Base-by-base conservation (phyloP, 2,113 vertebrate genomes). In the Edolisoma coerulescens region DNA sequence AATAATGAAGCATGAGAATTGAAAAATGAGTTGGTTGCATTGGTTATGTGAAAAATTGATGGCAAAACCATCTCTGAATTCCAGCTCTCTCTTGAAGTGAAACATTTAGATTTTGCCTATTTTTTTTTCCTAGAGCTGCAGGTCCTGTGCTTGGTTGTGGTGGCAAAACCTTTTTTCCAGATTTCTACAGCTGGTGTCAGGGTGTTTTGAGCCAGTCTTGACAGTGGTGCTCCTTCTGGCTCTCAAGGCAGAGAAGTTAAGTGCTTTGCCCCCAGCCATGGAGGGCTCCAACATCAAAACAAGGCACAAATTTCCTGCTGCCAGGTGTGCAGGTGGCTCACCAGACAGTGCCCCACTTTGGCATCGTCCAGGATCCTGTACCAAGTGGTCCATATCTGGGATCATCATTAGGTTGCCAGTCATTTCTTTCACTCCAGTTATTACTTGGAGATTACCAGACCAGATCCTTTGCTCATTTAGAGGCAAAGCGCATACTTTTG, bases 1-100 rank as follows among this genome's bases (percentile, higher is more conserved):
- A 96, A 97, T 93, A 96, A 92, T 95, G 95, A 96, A 95, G 93
- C 90, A 63, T 92, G 88, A 90, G 92, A 97, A 89, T 63, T 97
- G 95, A 97, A 95, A 95, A 96, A 96, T 92, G 54, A 96, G 74
- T 93, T 83, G 69, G 76, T 70, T 81, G 37, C 37, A 44, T 69
- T 93, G 93, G 76, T 95, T 95, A 87, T 81, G 92, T 92, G 76
- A 93, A 94, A 96, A 96, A 90, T 78, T 93, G 90, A 63, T 11
- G 30, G 22, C 33, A 42, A 52, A 57, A 70, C 82, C 59, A 59
- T 47, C 80, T 95, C 80, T 84, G 84, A 94, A 93, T 88, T 96
- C 56, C 63, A 75, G 10, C 44, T 93, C 53, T 54, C 74, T 76
- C 92, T 94, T 39, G 75, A 95, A 94, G 87, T 90, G 73, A 93